Conservation (phyloP, 1,140 invertebrate species). For the Drosophila biarmipes region DNA sequence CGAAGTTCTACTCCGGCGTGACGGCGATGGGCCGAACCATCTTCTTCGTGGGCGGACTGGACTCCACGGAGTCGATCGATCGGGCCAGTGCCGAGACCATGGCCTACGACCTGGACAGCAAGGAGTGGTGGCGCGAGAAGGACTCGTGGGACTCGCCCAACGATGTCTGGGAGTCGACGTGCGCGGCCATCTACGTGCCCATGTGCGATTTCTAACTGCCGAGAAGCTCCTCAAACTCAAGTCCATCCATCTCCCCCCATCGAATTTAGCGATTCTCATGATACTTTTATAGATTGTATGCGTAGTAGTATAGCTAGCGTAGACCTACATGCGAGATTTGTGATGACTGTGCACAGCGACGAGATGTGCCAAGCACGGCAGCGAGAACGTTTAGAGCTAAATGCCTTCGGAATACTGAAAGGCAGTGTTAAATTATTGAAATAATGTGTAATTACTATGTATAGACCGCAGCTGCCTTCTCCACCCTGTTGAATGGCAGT, state of each 20-base stretch:
- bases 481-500: constrained; percentile 1
- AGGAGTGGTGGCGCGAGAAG: constrained; percentile 86
- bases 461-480: constrained; percentile 19
- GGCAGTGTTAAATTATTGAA: not conserved
- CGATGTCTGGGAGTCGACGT: constrained; percentile 89
- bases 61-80: constrained; percentile 88
- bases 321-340: constrained; percentile 26
- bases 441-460: not conserved
- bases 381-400: constrained; percentile 13
- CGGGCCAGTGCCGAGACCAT: constrained; percentile 88
- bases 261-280: constrained; percentile 47
- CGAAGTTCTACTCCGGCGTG: constrained; percentile 89
- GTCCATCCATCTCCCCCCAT: not conserved
- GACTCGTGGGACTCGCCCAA: constrained; percentile 86
- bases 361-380: constrained; percentile 42
- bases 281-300: constrained; percentile 7
- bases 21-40: constrained; percentile 87
- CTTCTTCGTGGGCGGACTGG: constrained; percentile 90
- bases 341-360: constrained; percentile 40
- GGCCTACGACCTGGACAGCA: constrained; percentile 87
- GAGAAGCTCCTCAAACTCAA: not conserved
- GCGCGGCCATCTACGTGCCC: constrained; percentile 88
- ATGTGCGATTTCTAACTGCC: constrained; percentile 77
- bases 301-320: constrained; percentile 19
- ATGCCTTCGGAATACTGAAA: constrained; percentile 7